Evolutionary conservation across 1,140 invertebrate genomes (phyloP), one percentile per base, ranked within the genome.

Genomic region (Homarus americanus): DNA sequence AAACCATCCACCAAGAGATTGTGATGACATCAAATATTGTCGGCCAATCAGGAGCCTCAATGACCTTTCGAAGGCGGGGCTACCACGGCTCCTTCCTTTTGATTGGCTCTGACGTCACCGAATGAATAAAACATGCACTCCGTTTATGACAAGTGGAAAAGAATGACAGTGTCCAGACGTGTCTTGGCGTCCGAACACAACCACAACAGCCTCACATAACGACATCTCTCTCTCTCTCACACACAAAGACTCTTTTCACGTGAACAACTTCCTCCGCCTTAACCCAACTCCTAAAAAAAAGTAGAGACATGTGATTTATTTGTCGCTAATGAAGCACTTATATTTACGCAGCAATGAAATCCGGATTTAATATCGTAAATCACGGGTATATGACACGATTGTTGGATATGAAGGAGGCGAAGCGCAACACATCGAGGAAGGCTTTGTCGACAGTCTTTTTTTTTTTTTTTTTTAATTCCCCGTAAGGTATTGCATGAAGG

Each of bases 131-230:
- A 89, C 87, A 89, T 82, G 78, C 79, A 73, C 87, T 72, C 32
- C 40, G 40, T 73, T 72, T 89, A 89, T 89, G 87, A 88, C 87
- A 89, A 89, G 87, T 82, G 87, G 79, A 89, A 89, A 89, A 89
- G 87, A 89, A 89, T 89, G 87, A 89, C 87, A 82, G 58, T 89
- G 87, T 89, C 87, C 87, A 89, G 87, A 89, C 49, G 82, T 82
- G 79, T 75, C 40, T 78, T 66, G 24, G 40, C 87, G 87, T 89
- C 36, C 87, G 87, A 89, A 89, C 28, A 24, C 36, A 36, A 32
- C 3, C 34, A 66, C 44, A 34, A 24, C 28, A 17, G 32, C 20
- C 34, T 3, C 9, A 1, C 20, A 15, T 3, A 84, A 28, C 36
- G 36, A 53, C 36, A 44, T 36, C 20, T 10, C 9, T 53, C 12